phyloP scores from a whole-genome alignment of 2,797 vertebrate genomes.

The Gymnocypris eckloni region DNA sequence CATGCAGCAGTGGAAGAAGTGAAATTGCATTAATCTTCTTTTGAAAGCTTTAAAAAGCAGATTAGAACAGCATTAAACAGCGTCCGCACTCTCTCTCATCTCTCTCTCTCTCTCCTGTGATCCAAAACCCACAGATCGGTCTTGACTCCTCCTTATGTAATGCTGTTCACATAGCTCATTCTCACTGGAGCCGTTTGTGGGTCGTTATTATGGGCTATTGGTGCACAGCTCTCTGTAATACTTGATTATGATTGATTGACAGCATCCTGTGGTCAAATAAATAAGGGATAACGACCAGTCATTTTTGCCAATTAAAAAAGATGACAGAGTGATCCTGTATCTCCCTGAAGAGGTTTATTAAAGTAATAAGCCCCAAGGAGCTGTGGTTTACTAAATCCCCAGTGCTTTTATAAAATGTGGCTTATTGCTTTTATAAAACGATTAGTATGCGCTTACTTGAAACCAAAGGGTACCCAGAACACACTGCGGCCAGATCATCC shows the following conservation, averaged over 20 bases:
- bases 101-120: constrained; percentile 31
- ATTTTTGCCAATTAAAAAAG: background rate
- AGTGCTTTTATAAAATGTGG: background rate
- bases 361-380: background rate
- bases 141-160: constrained; percentile 36
- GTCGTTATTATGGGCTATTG: background rate
- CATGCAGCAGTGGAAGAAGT: constrained; percentile 61
- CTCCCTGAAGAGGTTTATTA: background rate
- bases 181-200: constrained; percentile 6
- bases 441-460: background rate
- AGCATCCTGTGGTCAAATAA: background rate
- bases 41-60: constrained; percentile 73
- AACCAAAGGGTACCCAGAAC: too few relatives aligned
- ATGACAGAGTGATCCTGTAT: background rate
- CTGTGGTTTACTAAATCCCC: background rate
- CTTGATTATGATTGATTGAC: background rate
- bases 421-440: background rate
- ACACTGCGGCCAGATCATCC: too few relatives aligned
- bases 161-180: background rate
- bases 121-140: constrained; percentile 23
- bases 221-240: background rate
- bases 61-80: constrained; percentile 71
- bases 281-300: background rate
- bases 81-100: constrained; percentile 60
- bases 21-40: constrained; percentile 75